phyloP scores from a whole-genome alignment of 2,888 invertebrate genomes.

The Tuta absoluta region DNA sequence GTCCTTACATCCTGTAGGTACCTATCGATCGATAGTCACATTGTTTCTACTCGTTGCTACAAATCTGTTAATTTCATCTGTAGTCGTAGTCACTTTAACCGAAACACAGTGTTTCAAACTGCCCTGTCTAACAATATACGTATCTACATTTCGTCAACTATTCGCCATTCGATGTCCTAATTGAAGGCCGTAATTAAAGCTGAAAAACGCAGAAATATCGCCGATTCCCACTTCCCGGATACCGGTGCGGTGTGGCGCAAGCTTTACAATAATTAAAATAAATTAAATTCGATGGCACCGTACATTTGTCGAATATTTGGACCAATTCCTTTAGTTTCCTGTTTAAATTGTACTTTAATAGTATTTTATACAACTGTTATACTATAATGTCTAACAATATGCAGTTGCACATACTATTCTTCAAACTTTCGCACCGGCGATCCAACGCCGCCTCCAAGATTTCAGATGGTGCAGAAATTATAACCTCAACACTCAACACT shows the following conservation, averaged over 20 bases:
- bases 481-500: too few species aligned
- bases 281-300: conserved; percentile 23
- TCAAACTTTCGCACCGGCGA: too few species aligned
- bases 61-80: too few species aligned
- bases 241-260: conserved; percentile 31
- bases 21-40: too few species aligned
- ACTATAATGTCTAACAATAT: too few species aligned
- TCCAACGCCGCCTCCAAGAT: too few species aligned
- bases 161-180: conserved; percentile 45
- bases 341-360: neutral
- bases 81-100: too few species aligned
- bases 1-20: too few species aligned
- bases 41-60: too few species aligned
- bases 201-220: conserved; percentile 44
- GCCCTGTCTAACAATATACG: neutral
- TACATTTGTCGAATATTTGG: conserved; percentile 22
- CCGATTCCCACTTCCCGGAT: conserved; percentile 53
- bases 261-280: conserved; percentile 29
- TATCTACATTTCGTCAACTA: conserved; percentile 35
- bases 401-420: too few species aligned
- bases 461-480: too few species aligned
- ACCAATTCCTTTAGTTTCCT: conserved; percentile 16
- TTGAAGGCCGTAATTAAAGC: conserved; percentile 48
- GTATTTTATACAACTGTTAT: too few species aligned
- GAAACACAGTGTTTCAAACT: neutral